Evolutionary conservation across 2,888 invertebrate species (phyloP).

Genomic region (Agonopterix arenella): DNA sequence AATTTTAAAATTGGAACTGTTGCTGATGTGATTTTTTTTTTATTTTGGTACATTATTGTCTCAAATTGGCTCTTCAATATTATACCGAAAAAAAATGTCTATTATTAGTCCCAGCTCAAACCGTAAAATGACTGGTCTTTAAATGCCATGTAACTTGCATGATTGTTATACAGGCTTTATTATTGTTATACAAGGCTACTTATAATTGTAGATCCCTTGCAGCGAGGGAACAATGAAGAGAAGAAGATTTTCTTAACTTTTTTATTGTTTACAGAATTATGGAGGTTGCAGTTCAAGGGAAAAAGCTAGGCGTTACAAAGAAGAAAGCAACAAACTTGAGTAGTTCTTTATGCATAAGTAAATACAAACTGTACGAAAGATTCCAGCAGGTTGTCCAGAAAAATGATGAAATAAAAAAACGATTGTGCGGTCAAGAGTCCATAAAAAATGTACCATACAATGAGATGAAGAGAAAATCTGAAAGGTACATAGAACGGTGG

Average conservation of each 20-base stretch:
- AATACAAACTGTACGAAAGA: conserved; percentile 67
- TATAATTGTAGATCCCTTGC: too few species aligned
- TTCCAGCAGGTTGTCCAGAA: conserved; percentile 58
- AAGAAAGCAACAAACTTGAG: conserved; percentile 65
- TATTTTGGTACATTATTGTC: too few species aligned
- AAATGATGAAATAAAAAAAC: conserved; percentile 28
- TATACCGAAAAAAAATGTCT: too few species aligned
- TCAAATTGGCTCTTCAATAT: too few species aligned
- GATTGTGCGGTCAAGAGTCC: conserved; percentile 21
- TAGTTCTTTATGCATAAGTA: conserved; percentile 71
- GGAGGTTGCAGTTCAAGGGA: conserved; percentile 87
- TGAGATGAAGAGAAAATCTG: conserved; percentile 53
- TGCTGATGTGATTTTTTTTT: too few species aligned
- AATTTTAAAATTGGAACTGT: too few species aligned
- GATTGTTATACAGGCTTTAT: too few species aligned
- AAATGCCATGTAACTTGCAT: too few species aligned
- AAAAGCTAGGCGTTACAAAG: conserved; percentile 86
- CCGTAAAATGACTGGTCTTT: too few species aligned
- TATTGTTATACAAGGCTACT: too few species aligned
- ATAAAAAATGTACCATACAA: conserved; percentile 40
- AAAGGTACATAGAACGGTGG: conserved; percentile 51
- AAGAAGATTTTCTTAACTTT: neutral
- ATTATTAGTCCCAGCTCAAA: too few species aligned
- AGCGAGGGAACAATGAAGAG: too few species aligned
- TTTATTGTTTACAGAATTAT: conserved; percentile 64